Evolutionary conservation across 2,888 invertebrate species (phyloP), one percentile per base, ranked within the genome.

Genomic region (Helleia helle): DNA sequence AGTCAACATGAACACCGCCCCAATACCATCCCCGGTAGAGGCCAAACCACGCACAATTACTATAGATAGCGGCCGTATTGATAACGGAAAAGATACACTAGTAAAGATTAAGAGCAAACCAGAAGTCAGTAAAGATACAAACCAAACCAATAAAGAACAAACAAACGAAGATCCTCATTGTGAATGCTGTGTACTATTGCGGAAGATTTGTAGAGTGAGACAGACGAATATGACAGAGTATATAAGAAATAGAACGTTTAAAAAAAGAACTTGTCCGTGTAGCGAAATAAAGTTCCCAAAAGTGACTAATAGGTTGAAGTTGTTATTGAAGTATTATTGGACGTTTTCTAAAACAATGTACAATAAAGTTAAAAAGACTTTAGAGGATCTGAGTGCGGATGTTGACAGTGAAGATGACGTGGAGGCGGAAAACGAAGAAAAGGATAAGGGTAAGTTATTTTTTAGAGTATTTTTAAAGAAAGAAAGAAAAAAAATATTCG

Each of bases 161-260:
- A 24, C 4, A 17, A n/a, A 2, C 15, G 27, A 18, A 26, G 44
- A 26, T 26, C 8, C 9, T 13, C 83, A 81, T 40, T 84, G 84
- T 24, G 47, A 53, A 1, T 84, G 83, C 41, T 84, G 84, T 48
- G 7, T 58, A 0, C 22, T 68, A 4, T 26, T 81, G 1, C 65
- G 61, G 40, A 70, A 52, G 22, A 69, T 76, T 22, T 56, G 56
- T 4, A 74, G 62, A 42, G 8, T 42, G 1, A 57, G 53, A 43
- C 80, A 77, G 26, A 62, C 60, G 0, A 22, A 46, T 0, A 76
- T 84, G 11, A 71, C 65, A 0, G 80, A 83, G 26, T 84, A 58
- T 49, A 76, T 81, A 38, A 60, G 51, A 26, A 15, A 46, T 9
- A 55, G 45, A n/a, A 48, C 43, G 1, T 43, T 41, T 4, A 46